Evolutionary conservation across 2,888 invertebrate species (phyloP), one percentile per base, ranked within the genome.

Genomic region (Thumatha senex): DNA sequence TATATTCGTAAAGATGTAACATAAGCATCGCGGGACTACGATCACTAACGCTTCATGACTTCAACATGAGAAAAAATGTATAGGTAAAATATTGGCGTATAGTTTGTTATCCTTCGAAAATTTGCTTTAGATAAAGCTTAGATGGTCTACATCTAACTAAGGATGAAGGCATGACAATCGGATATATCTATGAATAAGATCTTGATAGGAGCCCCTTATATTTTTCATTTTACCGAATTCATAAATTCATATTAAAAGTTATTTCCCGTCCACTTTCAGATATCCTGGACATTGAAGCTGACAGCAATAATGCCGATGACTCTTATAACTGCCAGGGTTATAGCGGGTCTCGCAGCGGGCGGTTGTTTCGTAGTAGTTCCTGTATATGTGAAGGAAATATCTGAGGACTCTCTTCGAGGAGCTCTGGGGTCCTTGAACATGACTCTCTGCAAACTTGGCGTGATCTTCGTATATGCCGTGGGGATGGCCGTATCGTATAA

Each of bases 381-480:
- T 0, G 81, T 74, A 0, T 86, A 86, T 63, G 71, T 86, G 42
- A 84, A 80, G 42, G 86, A 86, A 59, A 84, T 85, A 31, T 76
- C 86, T 0, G 75, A 85, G 40, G 85, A 85, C 59, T 61, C 72
- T 0, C 70, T 78, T 55, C 48, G 86, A 48, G 86, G 86, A 0
- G 80, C 84, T 0, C 52, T 86, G 1, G 82, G 78, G 0, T 82
- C 86, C 0, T 58, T 86, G 2, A 82, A 76, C 1, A 86, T 86
- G 86, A 83, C 85, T 4, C 58, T 85, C 1, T 84, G 84, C 62
- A 86, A 86, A 53, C 59, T 86, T 0, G 86, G 86, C 0, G 86
- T 86, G 1, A 84, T 86, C 14, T 83, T 83, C 44, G 86, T 86
- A 18, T 86, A 86, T 40, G 76, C 76, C 0, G 54, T 83, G 0